Base-by-base conservation (phyloP, 2,113 vertebrate genomes). In the Dolichotis patagonum region DNA sequence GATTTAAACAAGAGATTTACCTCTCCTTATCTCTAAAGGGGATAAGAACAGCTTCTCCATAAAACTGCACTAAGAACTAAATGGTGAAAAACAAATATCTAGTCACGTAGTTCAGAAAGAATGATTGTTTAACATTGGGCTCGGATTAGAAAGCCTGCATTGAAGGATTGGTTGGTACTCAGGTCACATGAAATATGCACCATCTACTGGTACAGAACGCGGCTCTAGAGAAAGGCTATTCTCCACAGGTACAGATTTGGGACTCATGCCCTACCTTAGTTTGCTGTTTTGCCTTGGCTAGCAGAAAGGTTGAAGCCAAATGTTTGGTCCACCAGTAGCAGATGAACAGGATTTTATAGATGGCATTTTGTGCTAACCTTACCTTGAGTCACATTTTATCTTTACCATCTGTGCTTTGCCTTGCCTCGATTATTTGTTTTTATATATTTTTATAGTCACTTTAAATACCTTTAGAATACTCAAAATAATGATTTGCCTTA, bases 141-240 rank as follows among this genome's bases (percentile, higher is more conserved):
- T 93, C 54, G 24, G 30, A 92, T 95, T 86, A 80, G 60, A 90
- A 95, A 19, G 24, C 63, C 58, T 41, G 3, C 8, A 1, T 24
- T 58, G 49, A 80, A 52, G 20, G 46, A 12, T 3, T 32, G 56
- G 3, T 77, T 24, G 12, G 32, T 82, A 56, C 69, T 87, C n/a
- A 80, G 90, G 73, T 62, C 46, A 75, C 14, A n/a, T 75, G 84
- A 81, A 90, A 95, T 32, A 67, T 14, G 7, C n/a, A 88, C 81
- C 94, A 97, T 95, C 96, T 97, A 86, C 75, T 92, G 96, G 94
- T 11, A 65, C 65, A 94, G 87, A 96, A 91, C 7, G 9, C 26
- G 19, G 12, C 58, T 87, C 46, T 22, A 5, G 30, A 62, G 94
- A 43, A 32, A 77, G 13, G 62, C 28, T 32, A 1, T 60, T 62